phyloP scores from a whole-genome alignment of 1,140 invertebrate genomes.

The Meloidogyne hapla region DNA sequence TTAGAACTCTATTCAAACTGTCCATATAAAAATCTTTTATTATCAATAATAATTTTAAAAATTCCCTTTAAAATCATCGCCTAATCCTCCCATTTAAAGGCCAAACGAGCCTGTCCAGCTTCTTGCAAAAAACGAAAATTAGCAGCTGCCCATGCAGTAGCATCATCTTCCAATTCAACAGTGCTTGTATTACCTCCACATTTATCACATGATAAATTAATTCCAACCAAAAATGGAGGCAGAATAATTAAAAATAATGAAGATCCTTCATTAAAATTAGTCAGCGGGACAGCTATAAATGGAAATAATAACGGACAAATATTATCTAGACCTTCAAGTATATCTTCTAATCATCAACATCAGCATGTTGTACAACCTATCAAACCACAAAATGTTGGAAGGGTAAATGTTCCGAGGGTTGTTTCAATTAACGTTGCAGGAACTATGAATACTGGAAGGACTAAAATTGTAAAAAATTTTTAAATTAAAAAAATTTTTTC shows the following conservation, averaged over 20 bases:
- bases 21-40: no score
- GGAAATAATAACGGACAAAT: background rate
- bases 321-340: background rate
- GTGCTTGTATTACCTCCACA: conserved; percentile 16
- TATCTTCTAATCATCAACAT: background rate
- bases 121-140: conserved; percentile 29
- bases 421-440: background rate
- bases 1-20: no score
- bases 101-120: conserved; percentile 29
- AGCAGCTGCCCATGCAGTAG: conserved; percentile 21
- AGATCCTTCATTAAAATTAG: background rate
- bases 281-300: background rate
- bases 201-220: background rate
- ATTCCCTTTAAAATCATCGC: no score
- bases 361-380: background rate
- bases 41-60: no score
- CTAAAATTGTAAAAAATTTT: background rate
- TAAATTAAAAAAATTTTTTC: no score
- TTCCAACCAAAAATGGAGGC: background rate
- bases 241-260: background rate
- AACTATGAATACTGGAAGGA: background rate
- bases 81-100: background rate
- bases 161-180: conserved; percentile 11
- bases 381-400: background rate
- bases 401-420: background rate